These are phyloP conservation scores for Penaeus japonicus DNA, from an alignment of 1,140 invertebrate species.

Conservation along the genomic window DNA sequence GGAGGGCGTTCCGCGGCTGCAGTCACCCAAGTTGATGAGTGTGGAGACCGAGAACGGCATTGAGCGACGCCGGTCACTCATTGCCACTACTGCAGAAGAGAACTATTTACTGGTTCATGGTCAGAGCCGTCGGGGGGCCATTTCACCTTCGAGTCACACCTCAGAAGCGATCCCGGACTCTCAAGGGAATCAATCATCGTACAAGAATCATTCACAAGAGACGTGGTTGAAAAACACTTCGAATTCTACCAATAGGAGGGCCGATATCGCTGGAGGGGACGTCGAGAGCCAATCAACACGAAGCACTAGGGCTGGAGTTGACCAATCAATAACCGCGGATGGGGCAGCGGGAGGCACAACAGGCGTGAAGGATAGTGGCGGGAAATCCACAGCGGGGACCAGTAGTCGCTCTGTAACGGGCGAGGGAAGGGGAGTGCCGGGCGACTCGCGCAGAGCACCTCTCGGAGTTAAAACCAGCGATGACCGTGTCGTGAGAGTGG, in stretches of 20 bases:
- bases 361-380: slow-evolving; percentile 41
- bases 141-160: neutral
- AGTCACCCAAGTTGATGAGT: neutral
- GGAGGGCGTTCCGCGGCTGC: too few species aligned
- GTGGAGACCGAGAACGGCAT: neutral
- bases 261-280: neutral
- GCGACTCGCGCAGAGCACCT: neutral
- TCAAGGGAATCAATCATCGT: neutral
- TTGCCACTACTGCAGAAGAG: slow-evolving; percentile 29
- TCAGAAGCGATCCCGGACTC: neutral
- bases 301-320: neutral
- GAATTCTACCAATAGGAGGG: slow-evolving; percentile 7
- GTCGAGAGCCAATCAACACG: slow-evolving; percentile 15
- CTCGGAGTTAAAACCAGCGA: too few species aligned
- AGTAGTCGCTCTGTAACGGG: slow-evolving; percentile 6
- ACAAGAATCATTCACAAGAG: slow-evolving; percentile 37
- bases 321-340: slow-evolving; percentile 49
- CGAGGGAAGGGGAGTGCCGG: neutral
- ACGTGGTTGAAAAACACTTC: neutral
- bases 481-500: neutral
- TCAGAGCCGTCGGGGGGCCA: neutral
- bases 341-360: slow-evolving; percentile 27
- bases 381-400: slow-evolving; percentile 7
- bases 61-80: slow-evolving; percentile 4
- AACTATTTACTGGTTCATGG: slow-evolving; percentile 3